Evolutionary conservation across 2,797 vertebrate species (phyloP).

Genomic region (Semotilus atromaculatus): DNA sequence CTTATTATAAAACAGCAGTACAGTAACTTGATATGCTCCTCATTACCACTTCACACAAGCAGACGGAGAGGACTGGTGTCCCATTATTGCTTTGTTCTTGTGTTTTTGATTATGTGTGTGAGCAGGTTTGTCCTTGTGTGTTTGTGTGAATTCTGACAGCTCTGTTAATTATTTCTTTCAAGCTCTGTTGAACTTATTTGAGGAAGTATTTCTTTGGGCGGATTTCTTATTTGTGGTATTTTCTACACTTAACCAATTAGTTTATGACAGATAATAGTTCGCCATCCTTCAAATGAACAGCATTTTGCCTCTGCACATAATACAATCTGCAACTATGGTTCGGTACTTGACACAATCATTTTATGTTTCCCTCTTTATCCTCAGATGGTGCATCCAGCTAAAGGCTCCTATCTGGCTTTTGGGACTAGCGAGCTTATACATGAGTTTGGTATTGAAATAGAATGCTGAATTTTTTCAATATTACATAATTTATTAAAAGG

Average conservation of each 20-base stretch:
- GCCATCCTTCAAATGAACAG: background rate
- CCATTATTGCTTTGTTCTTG: constrained; percentile 17
- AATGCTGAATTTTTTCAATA: constrained; percentile 1
- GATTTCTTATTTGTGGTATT: constrained; percentile 15
- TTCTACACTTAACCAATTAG: constrained; percentile 14
- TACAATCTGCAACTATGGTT: background rate
- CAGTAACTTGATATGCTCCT: constrained; percentile 38
- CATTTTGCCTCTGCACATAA: background rate
- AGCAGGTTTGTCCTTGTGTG: constrained; percentile 44
- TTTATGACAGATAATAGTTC: constrained; percentile 10
- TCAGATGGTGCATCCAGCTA: background rate
- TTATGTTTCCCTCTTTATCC: constrained; percentile 5
- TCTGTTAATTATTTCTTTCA: constrained; percentile 21
- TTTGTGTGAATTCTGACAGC: constrained; percentile 52
- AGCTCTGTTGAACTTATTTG: constrained; percentile 21
- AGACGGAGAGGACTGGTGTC: constrained; percentile 9
- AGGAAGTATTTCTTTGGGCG: background rate
- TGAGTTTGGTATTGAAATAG: background rate
- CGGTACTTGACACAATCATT: background rate
- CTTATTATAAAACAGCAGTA: constrained; percentile 33
- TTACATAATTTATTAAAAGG: background rate
- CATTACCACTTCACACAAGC: constrained; percentile 38
- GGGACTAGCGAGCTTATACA: background rate
- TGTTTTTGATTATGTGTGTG: constrained; percentile 38
- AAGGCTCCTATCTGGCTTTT: background rate